These are phyloP conservation scores for Eupithecia vulgata DNA, from an alignment of 2,888 invertebrate genomes.

Conservation along the genomic window DNA sequence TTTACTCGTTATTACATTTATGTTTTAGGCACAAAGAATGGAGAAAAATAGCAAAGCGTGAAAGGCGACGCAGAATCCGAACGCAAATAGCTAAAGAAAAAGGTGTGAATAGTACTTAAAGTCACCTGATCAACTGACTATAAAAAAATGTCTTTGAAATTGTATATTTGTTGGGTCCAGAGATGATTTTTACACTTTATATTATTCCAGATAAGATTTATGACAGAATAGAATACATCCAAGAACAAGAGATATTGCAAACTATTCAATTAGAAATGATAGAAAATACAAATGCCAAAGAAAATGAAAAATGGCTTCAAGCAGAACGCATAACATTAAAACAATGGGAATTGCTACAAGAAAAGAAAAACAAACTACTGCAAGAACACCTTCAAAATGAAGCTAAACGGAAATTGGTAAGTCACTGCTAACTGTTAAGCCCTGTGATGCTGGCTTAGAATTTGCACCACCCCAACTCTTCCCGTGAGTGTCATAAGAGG, in stretches of 20 bases:
- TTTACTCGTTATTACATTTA: neutral
- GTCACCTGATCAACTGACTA: too few species aligned
- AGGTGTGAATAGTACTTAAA: too few species aligned
- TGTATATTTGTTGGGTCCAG: too few species aligned
- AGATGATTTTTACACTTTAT: neutral
- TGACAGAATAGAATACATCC: conserved; percentile 39
- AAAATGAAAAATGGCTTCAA: conserved; percentile 87
- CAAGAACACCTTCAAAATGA: conserved; percentile 85
- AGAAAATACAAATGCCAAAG: conserved; percentile 78
- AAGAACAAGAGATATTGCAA: conserved; percentile 76
- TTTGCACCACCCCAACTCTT: too few species aligned
- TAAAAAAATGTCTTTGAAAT: too few species aligned
- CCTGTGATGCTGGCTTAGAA: too few species aligned
- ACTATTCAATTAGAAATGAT: conserved; percentile 82
- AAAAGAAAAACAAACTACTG: conserved; percentile 80
- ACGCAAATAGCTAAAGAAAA: conserved; percentile 84
- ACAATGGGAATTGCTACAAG: conserved; percentile 86
- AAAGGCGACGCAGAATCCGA: conserved; percentile 87
- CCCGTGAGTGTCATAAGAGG: too few species aligned
- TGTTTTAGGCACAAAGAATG: conserved; percentile 85
- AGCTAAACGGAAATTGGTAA: conserved; percentile 78
- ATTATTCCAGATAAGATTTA: conserved; percentile 37
- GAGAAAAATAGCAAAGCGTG: conserved; percentile 89
- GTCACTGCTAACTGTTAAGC: conserved; percentile 11
- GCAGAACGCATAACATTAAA: conserved; percentile 86